Base-by-base conservation (phyloP, 2,797 vertebrate genomes). In the Etheostoma nigrum region DNA sequence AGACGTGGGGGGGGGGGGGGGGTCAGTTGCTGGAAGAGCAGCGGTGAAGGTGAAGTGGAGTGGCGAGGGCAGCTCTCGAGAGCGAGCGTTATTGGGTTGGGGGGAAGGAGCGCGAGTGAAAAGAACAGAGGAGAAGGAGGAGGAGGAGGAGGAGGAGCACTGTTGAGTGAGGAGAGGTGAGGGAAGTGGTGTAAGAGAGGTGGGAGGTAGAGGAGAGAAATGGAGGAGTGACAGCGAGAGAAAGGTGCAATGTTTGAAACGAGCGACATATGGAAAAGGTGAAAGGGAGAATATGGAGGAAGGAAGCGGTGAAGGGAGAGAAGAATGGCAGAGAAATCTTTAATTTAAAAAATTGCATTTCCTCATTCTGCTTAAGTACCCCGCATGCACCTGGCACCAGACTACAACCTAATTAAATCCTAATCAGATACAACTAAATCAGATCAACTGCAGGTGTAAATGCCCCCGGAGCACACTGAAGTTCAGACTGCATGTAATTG, bases 181-280 rank as follows among this genome's bases (percentile, higher is more conserved):
- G 76, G 81, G 77, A 75, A 62, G 73, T 74, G 78, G 71, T 91
- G 82, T 64, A 63, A 88, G 85, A 61, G 76, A 88, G 72, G 89
- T 83, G 89, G n/a, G 51, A 88, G 79, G 63, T 16, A 53, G 58
- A 71, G 78, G 81, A 83, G 78, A 81, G 75, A 81, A 84, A 78
- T 13, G 47, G 74, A 44, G 75, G 83, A 76, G 87, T 16, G 77
- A 81, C 44, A 40, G 87, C 7, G 60, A 81, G 79, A 67, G 78
- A 80, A 78, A 90, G 82, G 89, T 89, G 89, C 81, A 67, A 88
- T 81, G 72, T 49, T 75, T 82, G 83, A 89, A 88, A 86, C 44
- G 63, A 83, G 90, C 23, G 14, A 60, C 83, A 82, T 86, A 85
- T 87, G 85, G 86, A 76, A 76, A 88, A 76, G 74, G 79, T 65